Conservation (phyloP, 2,888 invertebrate genomes). For the Lymantria monacha region DNA sequence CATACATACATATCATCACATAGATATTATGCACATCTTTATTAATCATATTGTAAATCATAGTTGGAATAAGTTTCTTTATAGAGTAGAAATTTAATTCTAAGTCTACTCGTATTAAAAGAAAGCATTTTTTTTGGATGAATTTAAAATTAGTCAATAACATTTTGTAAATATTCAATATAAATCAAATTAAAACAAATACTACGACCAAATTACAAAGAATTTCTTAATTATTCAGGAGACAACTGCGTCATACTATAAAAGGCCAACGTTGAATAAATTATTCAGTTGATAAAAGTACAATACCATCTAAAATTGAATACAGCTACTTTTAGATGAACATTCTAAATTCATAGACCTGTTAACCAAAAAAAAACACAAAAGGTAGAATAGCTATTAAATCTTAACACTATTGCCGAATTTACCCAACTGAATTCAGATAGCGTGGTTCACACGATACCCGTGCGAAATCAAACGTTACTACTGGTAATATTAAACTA, state of each 20-base stretch:
- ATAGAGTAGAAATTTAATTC: too few relatives aligned
- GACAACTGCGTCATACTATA: background rate
- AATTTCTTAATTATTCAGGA: background rate
- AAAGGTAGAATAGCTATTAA: background rate
- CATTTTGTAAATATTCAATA: too few relatives aligned
- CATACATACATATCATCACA: too few relatives aligned
- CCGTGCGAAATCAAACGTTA: background rate
- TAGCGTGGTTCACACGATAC: background rate
- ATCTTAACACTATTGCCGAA: background rate
- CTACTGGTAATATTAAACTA: background rate
- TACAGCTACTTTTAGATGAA: background rate
- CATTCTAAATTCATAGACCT: background rate
- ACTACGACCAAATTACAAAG: too few relatives aligned
- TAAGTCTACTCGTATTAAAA: too few relatives aligned
- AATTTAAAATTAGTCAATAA: too few relatives aligned
- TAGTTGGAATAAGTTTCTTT: too few relatives aligned
- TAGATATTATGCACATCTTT: too few relatives aligned
- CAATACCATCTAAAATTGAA: constrained; percentile 1
- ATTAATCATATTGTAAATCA: too few relatives aligned
- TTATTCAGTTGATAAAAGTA: constrained; percentile 1
- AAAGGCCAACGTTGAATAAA: constrained; percentile 1
- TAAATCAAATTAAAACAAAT: too few relatives aligned
- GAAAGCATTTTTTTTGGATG: too few relatives aligned
- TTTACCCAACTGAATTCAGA: background rate
- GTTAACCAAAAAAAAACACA: background rate